These are phyloP conservation scores for Diogma glabrata DNA, from an alignment of 2,888 invertebrate genomes.

Conservation along the genomic window DNA sequence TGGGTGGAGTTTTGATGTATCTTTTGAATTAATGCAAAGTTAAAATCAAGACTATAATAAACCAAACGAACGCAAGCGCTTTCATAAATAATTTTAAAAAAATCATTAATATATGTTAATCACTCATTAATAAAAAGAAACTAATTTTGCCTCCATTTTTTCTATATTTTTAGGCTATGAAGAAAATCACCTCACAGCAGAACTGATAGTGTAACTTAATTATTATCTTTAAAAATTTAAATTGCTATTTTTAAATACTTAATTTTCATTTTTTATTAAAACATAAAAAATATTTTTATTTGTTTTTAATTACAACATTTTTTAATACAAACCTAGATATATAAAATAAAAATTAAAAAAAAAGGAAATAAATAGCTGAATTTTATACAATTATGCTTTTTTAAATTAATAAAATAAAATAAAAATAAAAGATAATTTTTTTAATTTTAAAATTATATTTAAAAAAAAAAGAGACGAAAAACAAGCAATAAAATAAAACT, in stretches of 20 bases:
- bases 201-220: conserved; percentile 12
- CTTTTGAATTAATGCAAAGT: too few species aligned
- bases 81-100: background rate
- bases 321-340: too few species aligned
- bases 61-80: too few species aligned
- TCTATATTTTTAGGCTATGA: background rate
- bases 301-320: too few species aligned
- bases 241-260: background rate
- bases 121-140: background rate
- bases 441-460: conserved; percentile 6
- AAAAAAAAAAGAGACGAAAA: too few species aligned
- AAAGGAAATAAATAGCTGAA: background rate
- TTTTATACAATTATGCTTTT: too few species aligned
- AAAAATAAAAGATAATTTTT: conserved; percentile 3
- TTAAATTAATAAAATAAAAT: conserved; percentile 4
- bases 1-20: too few species aligned
- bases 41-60: too few species aligned
- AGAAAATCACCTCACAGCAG: conserved; percentile 4
- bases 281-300: background rate
- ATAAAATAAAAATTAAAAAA: too few species aligned
- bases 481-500: too few species aligned
- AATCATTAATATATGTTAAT: background rate
- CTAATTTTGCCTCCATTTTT: background rate
- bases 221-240: too few species aligned
- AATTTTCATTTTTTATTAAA: background rate